Base-by-base conservation (phyloP, 1,140 invertebrate genomes). In the Pseudachorutes palmiensis region DNA sequence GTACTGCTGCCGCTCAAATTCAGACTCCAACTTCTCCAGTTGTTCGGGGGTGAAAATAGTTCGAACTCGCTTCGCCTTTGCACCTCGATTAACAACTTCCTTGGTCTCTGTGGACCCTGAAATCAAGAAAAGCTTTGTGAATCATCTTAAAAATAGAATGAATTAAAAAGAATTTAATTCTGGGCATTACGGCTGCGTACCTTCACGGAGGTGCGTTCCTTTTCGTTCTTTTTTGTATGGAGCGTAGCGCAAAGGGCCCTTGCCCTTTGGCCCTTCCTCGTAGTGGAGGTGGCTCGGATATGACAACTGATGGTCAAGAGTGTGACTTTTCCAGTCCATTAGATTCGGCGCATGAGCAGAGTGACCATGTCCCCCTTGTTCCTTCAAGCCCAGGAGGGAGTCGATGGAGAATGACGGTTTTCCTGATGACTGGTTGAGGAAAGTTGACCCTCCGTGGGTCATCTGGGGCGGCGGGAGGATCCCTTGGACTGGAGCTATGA, bases 41-140 rank as follows among this genome's bases (percentile, higher is more conserved):
- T 97, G 94, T 74, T 96, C 92, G 0, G 90, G 88, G 0, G 93
- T 97, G 79, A 97, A 97, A 65, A 96, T 96, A 0, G 94, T 97
- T 30, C 94, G 81, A 12, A 95, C 90, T 65, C 94, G 82, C 77
- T 69, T 80, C 79, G 0, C 71, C 58, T 48, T 64, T 32, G 45
- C 69, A 30, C 41, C 68, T 61, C 5, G 45, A 29, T 1, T 41
- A n/a, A 22, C 5, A 24, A 58, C 28, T 24, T 58, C n/a, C 22
- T 28, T 28, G n/a, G 2, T 14, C 14, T 61, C 16, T 14, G 12
- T 22, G 19, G 55, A 28, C 55, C 19, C 26, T 57, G 9, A 28
- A 57, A 14, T 57, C 5, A 57, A 9, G 9, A 57, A 12, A 9
- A 9, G 12, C 19, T 28, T 9, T 9, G 26, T 57, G 55, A 57